phyloP scores from a whole-genome alignment of 1,140 invertebrate genomes.

The Sinonovacula constricta region DNA sequence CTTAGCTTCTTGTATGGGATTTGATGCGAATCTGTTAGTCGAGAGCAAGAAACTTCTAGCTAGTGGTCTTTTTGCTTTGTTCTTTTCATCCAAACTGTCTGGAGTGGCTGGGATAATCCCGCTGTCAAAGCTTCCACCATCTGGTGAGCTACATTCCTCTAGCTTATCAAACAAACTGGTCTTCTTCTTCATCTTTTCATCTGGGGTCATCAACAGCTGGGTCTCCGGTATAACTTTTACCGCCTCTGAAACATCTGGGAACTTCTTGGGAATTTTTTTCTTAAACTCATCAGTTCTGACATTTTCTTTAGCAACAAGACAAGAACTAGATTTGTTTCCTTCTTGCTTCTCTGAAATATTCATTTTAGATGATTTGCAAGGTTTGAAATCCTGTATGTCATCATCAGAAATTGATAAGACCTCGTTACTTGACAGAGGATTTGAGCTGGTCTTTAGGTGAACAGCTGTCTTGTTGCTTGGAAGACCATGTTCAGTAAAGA shows the following conservation, averaged over 20 bases:
- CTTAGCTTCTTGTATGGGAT: conserved; percentile 46
- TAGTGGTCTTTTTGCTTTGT: conserved; percentile 27
- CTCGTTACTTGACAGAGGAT: not conserved
- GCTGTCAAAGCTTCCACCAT: conserved; percentile 2
- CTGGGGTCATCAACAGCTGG: conserved; percentile 26
- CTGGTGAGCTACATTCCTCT: not conserved
- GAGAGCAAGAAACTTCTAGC: conserved; percentile 43
- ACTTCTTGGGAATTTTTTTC: not conserved
- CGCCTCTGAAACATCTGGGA: not conserved
- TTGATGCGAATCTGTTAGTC: conserved; percentile 13
- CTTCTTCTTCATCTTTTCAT: not conserved
- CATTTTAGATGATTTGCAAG: not conserved
- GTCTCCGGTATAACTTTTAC: conserved; percentile 40
- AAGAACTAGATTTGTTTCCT: not conserved
- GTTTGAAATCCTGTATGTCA: no score
- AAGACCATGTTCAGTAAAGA: conserved; percentile 32
- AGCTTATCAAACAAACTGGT: not conserved
- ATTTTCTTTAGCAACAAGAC: no score
- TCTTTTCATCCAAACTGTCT: conserved; percentile 7
- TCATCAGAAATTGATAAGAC: not conserved
- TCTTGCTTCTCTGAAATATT: not conserved
- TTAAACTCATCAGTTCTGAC: not conserved
- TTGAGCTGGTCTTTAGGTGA: not conserved
- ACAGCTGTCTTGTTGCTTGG: not conserved
- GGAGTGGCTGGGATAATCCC: conserved; percentile 43